A percentile compares a stretch with the other conserved stretches of the same genome.
Conservation (phyloP, 1,140 invertebrate species). For the Carcinoscorpius rotundicauda region DNA sequence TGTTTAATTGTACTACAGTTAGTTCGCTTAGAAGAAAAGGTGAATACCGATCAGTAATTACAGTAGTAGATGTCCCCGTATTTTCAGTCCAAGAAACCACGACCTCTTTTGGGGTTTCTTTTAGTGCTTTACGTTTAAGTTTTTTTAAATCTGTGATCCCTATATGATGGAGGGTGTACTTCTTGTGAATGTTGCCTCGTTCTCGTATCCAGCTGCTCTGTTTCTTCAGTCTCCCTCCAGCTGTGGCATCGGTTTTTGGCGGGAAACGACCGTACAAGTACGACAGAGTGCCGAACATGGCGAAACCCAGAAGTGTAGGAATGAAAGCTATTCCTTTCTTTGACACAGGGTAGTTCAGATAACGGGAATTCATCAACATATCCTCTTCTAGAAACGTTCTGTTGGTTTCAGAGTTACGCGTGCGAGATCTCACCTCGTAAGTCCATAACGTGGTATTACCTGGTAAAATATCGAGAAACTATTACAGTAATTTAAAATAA, state of each 20-base stretch:
- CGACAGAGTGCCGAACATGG: constrained; percentile 37
- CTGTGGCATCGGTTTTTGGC: constrained; percentile 29
- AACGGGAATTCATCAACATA: constrained; percentile 41
- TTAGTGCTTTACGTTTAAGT: no score
- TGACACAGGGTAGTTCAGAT: constrained; percentile 34
- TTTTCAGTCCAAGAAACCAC: no score
- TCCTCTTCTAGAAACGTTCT: constrained; percentile 33
- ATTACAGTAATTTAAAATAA: no score
- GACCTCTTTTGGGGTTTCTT: no score
- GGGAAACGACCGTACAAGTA: constrained; percentile 39
- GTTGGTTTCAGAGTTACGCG: constrained; percentile 34
- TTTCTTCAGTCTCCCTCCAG: constrained; percentile 31
- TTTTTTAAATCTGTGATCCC: no score
- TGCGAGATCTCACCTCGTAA: constrained; percentile 32
- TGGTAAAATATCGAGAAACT: not conserved
- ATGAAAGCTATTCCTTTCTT: constrained; percentile 38
- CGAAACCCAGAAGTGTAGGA: constrained; percentile 29
- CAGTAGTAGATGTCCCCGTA: no score
- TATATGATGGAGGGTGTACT: no score
- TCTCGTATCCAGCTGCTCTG: constrained; percentile 26
- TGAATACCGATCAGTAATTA: no score
- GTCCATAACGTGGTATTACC: constrained; percentile 33
- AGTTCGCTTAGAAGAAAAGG: no score
- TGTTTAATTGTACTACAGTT: no score
- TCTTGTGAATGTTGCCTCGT: constrained; percentile 1